Evolutionary conservation across 2,888 invertebrate genomes (phyloP).

Genomic region (Andrena chrysosceles): DNA sequence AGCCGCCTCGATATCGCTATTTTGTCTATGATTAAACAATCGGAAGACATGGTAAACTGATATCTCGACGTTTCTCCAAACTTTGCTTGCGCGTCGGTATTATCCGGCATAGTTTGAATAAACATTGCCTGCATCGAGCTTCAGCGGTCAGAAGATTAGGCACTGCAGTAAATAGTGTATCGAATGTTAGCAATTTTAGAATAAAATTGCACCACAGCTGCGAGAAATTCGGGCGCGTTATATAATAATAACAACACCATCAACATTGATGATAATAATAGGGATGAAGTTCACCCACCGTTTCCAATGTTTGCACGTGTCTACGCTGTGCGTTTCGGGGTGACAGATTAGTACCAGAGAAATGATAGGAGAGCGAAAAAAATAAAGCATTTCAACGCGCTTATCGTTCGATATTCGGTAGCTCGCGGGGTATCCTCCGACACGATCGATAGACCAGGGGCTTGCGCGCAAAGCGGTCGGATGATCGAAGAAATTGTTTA

Average conservation of each 20-base stretch:
- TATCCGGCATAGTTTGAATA: conserved; percentile 54
- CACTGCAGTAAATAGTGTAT: conserved; percentile 66
- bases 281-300: neutral
- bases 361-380: neutral
- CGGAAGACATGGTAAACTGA: conserved; percentile 16
- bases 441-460: conserved; percentile 5
- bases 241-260: too few relatives aligned
- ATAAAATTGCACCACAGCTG: conserved; percentile 34
- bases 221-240: neutral
- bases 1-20: too few relatives aligned
- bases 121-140: conserved; percentile 46
- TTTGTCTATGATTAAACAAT: neutral
- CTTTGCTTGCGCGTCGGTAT: conserved; percentile 47
- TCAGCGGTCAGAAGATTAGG: conserved; percentile 41
- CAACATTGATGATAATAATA: neutral
- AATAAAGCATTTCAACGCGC: neutral
- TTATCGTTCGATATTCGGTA: conserved; percentile 4
- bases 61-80: conserved; percentile 38
- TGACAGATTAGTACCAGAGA: neutral
- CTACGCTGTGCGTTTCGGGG: neutral
- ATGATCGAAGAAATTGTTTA: conserved; percentile 31
- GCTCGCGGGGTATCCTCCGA: neutral
- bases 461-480: conserved; percentile 4
- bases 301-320: neutral
- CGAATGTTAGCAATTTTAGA: conserved; percentile 19